Conservation (phyloP, 2,888 invertebrate species). For the Microplitis deprimator region DNA sequence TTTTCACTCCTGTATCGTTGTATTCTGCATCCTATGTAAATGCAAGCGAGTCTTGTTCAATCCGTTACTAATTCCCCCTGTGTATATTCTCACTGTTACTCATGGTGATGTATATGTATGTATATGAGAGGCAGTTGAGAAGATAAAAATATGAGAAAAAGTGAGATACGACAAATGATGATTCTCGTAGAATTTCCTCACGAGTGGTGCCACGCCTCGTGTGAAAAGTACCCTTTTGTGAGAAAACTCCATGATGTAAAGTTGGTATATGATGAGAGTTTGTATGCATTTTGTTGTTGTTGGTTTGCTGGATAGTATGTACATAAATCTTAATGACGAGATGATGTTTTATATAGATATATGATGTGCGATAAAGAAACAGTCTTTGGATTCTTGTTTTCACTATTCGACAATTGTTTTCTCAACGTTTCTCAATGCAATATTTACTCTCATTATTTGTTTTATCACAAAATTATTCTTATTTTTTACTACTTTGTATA, state of each 20-base stretch:
- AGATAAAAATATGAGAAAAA: neutral
- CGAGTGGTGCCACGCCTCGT: slow-evolving; percentile 12
- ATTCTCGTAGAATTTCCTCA: neutral
- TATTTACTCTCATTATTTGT: too few relatives aligned
- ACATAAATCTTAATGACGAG: neutral
- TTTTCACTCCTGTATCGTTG: neutral
- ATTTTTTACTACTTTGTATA: too few relatives aligned
- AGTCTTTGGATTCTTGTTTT: neutral
- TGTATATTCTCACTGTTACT: slow-evolving; percentile 8
- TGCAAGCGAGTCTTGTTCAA: slow-evolving; percentile 29
- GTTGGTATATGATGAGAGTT: neutral
- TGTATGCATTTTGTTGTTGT: neutral
- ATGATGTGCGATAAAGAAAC: neutral
- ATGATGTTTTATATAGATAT: neutral
- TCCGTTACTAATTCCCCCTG: slow-evolving; percentile 20
- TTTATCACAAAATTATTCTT: too few relatives aligned
- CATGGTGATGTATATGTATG: neutral
- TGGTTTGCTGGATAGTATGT: neutral
- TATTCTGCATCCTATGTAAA: slow-evolving; percentile 23
- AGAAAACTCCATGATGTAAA: neutral
- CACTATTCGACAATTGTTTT: neutral
- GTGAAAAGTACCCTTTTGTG: slow-evolving; percentile 27
- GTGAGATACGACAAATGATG: neutral
- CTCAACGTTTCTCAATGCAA: too few relatives aligned
- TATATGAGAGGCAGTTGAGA: neutral